Evolutionary conservation across 1,140 invertebrate species (phyloP).

Genomic region (Drosophila serrata): DNA sequence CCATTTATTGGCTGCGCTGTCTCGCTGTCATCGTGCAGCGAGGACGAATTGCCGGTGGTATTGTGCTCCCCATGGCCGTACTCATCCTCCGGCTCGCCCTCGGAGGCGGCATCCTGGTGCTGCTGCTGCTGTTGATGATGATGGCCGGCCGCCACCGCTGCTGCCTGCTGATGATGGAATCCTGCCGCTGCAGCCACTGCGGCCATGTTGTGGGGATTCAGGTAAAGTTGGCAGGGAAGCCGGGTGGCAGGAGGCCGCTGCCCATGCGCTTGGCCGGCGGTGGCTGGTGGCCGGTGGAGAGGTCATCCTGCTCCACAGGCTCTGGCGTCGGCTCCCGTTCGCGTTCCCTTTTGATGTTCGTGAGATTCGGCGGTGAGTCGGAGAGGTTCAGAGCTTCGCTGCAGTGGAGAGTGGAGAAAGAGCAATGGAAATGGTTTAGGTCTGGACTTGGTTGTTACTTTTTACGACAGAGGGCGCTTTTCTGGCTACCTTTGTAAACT

Average conservation of each 20-base stretch:
- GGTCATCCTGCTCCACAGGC: constrained; percentile 67
- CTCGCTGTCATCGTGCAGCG: constrained; percentile 66
- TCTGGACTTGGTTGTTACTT: constrained; percentile 2
- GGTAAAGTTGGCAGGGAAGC: constrained; percentile 80
- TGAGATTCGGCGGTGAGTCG: constrained; percentile 86
- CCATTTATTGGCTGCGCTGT: constrained; percentile 64
- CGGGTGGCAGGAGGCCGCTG: constrained; percentile 67
- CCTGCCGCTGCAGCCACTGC: constrained; percentile 75
- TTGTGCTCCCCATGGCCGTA: constrained; percentile 70
- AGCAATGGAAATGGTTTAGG: constrained; percentile 22
- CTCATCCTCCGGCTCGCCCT: constrained; percentile 73
- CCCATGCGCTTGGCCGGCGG: constrained; percentile 87
- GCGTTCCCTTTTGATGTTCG: constrained; percentile 88
- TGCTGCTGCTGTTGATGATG: constrained; percentile 32
- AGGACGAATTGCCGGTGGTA: constrained; percentile 70
- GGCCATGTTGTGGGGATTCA: constrained; percentile 84
- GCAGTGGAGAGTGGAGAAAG: constrained; percentile 30
- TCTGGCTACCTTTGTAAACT: background rate
- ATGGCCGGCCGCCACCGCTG: constrained; percentile 28
- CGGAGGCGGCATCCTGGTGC: constrained; percentile 67
- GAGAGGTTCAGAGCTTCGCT: constrained; percentile 88
- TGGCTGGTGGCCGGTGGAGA: constrained; percentile 72
- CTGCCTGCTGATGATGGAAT: constrained; percentile 69
- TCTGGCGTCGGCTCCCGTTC: constrained; percentile 86
- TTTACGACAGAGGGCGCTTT: background rate